These are phyloP conservation scores for Smittia aterrima DNA, from an alignment of 2,888 invertebrate genomes.

Conservation along the genomic window DNA sequence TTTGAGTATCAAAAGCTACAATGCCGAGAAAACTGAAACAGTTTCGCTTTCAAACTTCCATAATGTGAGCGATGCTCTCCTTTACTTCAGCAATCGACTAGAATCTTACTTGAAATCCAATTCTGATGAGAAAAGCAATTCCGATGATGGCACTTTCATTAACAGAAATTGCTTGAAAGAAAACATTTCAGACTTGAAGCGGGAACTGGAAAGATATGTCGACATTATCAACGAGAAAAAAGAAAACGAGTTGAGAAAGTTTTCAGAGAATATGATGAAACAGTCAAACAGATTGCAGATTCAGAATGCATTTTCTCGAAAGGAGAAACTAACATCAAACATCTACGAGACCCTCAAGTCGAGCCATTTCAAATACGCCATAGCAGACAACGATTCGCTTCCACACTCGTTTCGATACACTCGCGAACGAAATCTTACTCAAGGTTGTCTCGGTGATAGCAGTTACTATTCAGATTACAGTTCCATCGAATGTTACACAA, in stretches of 20 bases:
- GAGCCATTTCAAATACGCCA: neutral
- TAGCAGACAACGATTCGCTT: neutral
- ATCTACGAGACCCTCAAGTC: neutral
- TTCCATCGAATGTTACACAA: conserved; percentile 27
- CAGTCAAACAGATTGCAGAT: neutral
- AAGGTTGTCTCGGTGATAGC: neutral
- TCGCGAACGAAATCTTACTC: neutral
- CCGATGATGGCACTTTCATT: neutral
- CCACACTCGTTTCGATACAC: neutral
- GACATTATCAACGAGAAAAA: conserved; percentile 25
- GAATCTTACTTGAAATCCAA: conserved; percentile 6
- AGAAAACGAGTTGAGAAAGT: conserved; percentile 26
- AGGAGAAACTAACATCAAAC: conserved; percentile 7
- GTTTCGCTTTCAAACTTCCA: conserved; percentile 34
- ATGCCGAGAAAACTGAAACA: neutral
- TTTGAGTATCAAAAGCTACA: neutral
- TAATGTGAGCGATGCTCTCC: conserved; percentile 17
- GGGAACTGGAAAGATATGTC: conserved; percentile 20
- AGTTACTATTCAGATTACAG: neutral
- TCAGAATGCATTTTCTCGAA: conserved; percentile 13
- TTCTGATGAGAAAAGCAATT: too few relatives aligned
- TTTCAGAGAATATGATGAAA: conserved; percentile 33
- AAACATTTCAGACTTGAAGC: conserved; percentile 15
- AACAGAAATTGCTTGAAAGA: neutral
- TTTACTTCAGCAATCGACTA: neutral